phyloP scores from a whole-genome alignment of 2,888 invertebrate species.

The Volucella zonaria region DNA sequence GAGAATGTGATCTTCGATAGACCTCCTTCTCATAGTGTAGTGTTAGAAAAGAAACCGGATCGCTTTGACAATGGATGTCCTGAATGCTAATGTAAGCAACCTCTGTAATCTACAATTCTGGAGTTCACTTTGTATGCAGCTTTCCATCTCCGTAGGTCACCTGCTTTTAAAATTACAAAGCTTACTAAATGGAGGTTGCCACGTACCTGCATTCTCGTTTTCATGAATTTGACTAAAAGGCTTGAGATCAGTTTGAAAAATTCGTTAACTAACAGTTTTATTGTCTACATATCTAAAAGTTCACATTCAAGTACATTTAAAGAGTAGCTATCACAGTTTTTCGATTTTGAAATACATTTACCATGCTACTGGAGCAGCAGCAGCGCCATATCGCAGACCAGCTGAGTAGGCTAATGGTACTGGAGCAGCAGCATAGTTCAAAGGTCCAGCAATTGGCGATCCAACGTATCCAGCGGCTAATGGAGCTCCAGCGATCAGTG shows the following conservation, averaged over 20 bases:
- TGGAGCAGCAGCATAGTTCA: slow-evolving; percentile 49
- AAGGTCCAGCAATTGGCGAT: slow-evolving; percentile 40
- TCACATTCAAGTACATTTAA: slow-evolving; percentile 16
- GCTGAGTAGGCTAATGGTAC: slow-evolving; percentile 60
- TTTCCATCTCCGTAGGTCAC: too few species aligned
- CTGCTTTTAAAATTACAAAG: too few species aligned
- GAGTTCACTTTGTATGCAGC: too few species aligned
- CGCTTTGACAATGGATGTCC: too few species aligned
- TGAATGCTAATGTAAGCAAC: too few species aligned
- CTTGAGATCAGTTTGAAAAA: background rate
- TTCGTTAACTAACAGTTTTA: slow-evolving; percentile 15
- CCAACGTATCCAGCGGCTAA: slow-evolving; percentile 75
- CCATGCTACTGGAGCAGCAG: slow-evolving; percentile 50
- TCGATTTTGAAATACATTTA: slow-evolving; percentile 3
- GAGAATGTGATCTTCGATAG: too few species aligned
- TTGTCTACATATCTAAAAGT: slow-evolving; percentile 1
- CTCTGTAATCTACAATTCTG: too few species aligned
- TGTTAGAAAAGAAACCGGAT: too few species aligned
- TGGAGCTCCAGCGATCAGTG: slow-evolving; percentile 45
- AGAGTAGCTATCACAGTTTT: slow-evolving; percentile 58
- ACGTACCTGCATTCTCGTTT: too few species aligned
- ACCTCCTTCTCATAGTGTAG: too few species aligned
- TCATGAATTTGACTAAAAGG: too few species aligned
- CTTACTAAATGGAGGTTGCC: too few species aligned
- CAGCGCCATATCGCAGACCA: slow-evolving; percentile 62